phyloP scores from a whole-genome alignment of 2,797 vertebrate genomes.

The Alouatta caraya region DNA sequence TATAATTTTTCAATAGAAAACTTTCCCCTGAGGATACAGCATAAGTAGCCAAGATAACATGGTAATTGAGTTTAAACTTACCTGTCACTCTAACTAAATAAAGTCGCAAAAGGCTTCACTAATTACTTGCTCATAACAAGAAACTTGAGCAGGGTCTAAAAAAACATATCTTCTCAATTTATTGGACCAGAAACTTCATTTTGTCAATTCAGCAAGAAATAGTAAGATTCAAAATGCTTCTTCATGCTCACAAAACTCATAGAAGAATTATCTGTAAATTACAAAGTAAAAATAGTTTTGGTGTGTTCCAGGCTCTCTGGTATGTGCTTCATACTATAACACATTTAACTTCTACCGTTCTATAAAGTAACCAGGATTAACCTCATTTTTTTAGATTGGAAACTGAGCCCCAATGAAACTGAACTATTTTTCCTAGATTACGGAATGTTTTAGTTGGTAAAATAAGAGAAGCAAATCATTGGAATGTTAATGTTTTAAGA shows the following conservation, averaged over 20 bases:
- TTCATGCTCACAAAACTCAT: background rate
- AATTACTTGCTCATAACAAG: background rate
- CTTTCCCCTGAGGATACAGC: background rate
- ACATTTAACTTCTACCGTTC: background rate
- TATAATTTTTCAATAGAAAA: background rate
- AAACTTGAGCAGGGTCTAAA: background rate
- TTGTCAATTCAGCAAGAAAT: background rate
- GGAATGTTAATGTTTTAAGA: background rate
- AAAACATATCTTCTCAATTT: background rate
- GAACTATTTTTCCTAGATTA: background rate
- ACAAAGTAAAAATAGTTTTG: background rate
- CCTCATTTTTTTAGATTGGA: background rate
- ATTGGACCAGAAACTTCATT: background rate
- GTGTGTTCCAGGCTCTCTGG: background rate
- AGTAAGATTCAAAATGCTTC: background rate
- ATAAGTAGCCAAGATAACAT: background rate
- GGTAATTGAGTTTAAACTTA: background rate
- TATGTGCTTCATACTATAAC: background rate
- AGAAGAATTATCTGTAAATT: background rate
- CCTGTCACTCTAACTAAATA: background rate
- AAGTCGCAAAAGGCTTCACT: background rate
- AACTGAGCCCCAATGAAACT: background rate
- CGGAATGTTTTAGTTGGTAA: background rate
- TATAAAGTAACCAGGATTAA: background rate
- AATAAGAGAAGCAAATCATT: background rate